Conservation (phyloP, 2,113 vertebrate species). For the Clarias macrocephalus region DNA sequence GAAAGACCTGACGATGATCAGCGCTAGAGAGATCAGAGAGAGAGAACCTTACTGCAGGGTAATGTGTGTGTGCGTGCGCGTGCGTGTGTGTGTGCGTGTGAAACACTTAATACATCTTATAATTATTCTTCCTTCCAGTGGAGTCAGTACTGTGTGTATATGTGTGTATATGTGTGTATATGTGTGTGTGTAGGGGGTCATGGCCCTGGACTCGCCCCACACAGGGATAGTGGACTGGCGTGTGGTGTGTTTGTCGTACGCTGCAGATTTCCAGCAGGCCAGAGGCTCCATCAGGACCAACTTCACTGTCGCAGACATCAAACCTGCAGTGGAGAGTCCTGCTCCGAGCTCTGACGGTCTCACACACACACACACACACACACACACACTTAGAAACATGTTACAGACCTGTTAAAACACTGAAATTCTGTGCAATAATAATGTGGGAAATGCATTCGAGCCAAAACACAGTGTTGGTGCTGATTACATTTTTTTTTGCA, state of each 20-base stretch:
- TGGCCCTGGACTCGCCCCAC: conserved; percentile 92
- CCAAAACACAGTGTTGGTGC: too few relatives aligned
- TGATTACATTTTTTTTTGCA: too few relatives aligned
- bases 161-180: neutral
- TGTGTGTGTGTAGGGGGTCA: conserved; percentile 77
- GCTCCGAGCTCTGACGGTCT: conserved; percentile 75
- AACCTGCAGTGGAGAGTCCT: conserved; percentile 78
- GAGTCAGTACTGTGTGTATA: neutral
- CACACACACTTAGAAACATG: too few relatives aligned
- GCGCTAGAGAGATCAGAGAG: conserved; percentile 81
- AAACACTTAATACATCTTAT: neutral
- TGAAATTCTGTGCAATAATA: too few relatives aligned
- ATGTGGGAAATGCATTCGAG: neutral
- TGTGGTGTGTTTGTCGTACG: conserved; percentile 82
- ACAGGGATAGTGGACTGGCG: conserved; percentile 94
- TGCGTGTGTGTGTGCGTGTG: neutral
- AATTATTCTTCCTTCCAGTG: neutral
- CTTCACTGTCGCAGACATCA: conserved; percentile 83
- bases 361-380: conserved; percentile 62
- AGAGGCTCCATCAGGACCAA: conserved; percentile 81
- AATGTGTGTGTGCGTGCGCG: conserved; percentile 34
- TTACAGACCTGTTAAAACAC: neutral
- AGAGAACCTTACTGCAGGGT: conserved; percentile 93
- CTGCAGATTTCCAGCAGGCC: conserved; percentile 83
- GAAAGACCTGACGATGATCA: conserved; percentile 80